These are phyloP conservation scores for Papilio xuthus DNA, from an alignment of 1,140 invertebrate genomes.

Conservation along the genomic window DNA sequence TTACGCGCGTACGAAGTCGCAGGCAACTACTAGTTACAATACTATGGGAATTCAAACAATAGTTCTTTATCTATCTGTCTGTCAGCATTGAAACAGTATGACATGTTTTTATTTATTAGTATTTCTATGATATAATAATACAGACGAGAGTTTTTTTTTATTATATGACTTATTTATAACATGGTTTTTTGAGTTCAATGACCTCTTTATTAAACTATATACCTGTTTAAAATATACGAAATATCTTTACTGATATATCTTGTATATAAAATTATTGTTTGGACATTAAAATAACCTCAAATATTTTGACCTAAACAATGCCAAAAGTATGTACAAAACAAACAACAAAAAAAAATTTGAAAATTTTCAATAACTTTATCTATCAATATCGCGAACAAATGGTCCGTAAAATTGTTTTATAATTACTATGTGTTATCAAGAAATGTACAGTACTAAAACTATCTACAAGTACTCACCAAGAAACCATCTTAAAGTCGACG, in stretches of 20 bases:
- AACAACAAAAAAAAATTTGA: not conserved
- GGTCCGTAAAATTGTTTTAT: conserved; percentile 23
- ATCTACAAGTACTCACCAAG: conserved; percentile 46
- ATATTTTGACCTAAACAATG: not conserved
- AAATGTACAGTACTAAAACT: conserved; percentile 33
- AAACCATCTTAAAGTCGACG: conserved; percentile 58
- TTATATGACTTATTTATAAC: not conserved
- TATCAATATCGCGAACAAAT: not conserved
- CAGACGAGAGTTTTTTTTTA: not conserved
- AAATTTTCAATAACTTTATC: not conserved
- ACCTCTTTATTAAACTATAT: not conserved
- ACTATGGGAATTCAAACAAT: conserved; percentile 9
- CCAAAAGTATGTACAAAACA: not conserved
- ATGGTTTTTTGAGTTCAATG: not conserved
- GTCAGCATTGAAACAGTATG: not conserved
- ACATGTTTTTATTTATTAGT: not conserved
- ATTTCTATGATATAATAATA: not conserved
- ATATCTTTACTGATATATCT: not conserved
- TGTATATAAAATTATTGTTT: not conserved
- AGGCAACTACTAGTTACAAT: not conserved
- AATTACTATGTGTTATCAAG: conserved; percentile 19
- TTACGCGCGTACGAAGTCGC: too few species aligned
- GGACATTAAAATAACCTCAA: conserved; percentile 4
- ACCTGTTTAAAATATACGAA: not conserved
- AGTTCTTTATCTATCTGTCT: conserved; percentile 4